phyloP scores from a whole-genome alignment of 1,140 invertebrate genomes.

The Littorina saxatilis region DNA sequence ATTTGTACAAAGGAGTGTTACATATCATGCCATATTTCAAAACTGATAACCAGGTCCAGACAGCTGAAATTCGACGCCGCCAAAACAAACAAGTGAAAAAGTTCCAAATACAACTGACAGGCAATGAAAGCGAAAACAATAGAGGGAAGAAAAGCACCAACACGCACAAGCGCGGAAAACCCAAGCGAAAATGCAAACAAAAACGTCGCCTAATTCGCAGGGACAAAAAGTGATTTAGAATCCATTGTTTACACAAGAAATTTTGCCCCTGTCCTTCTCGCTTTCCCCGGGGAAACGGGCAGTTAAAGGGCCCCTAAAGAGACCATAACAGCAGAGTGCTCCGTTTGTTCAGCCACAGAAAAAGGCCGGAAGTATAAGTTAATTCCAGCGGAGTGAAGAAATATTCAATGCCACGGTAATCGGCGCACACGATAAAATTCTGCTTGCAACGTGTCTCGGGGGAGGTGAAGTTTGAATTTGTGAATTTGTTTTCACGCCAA shows the following conservation, averaged over 20 bases:
- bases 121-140: neutral
- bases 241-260: constrained; percentile 1
- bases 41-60: too few relatives aligned
- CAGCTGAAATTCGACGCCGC: too few relatives aligned
- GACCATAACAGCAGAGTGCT: constrained; percentile 1
- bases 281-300: constrained; percentile 6
- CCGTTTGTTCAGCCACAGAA: neutral
- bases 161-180: neutral
- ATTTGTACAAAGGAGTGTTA: too few relatives aligned
- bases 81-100: too few relatives aligned
- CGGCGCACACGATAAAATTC: neutral
- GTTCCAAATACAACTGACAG: neutral
- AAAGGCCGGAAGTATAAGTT: constrained; percentile 13
- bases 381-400: constrained; percentile 18
- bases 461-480: constrained; percentile 26
- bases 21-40: too few relatives aligned
- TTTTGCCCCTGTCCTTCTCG: too few relatives aligned
- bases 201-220: constrained; percentile 1
- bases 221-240: constrained; percentile 14
- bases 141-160: neutral
- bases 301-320: neutral
- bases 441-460: neutral
- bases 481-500: constrained; percentile 25
- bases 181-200: neutral
- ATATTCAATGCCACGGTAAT: neutral